Evolutionary conservation across 2,113 vertebrate genomes (phyloP).

Genomic region (Eonycteris spelaea): DNA sequence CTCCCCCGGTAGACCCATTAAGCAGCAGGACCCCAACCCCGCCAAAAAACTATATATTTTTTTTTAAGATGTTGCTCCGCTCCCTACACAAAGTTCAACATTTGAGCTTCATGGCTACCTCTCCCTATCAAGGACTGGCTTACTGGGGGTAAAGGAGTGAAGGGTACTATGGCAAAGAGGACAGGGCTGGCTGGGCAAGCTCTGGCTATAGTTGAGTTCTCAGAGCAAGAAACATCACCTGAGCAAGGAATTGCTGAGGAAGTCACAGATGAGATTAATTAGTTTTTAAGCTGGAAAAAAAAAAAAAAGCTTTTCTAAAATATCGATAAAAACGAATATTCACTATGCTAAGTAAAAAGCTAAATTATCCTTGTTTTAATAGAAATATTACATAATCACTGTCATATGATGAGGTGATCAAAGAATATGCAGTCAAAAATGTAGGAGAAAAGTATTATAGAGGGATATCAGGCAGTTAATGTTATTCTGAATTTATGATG

Average conservation of each 20-base stretch:
- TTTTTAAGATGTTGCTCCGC: not conserved
- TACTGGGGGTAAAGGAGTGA: rapidly evolving
- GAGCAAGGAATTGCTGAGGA: not conserved
- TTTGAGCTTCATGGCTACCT: not conserved
- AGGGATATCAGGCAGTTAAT: not conserved
- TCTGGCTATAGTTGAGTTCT: not conserved
- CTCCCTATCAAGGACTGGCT: not conserved
- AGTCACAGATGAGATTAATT: not conserved
- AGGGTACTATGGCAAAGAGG: not conserved
- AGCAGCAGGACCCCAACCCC: not conserved
- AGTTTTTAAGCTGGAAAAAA: not conserved
- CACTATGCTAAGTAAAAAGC: not conserved
- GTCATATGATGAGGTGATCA: not conserved
- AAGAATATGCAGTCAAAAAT: not conserved
- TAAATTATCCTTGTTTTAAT: not conserved
- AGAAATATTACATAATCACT: not conserved
- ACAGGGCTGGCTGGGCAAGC: not conserved
- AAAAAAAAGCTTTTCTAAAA: not conserved
- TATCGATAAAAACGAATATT: not conserved
- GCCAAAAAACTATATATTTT: no score
- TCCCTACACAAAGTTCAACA: not conserved
- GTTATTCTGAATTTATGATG: not conserved
- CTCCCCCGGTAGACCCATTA: not conserved
- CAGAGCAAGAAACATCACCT: not conserved
- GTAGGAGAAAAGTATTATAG: not conserved